Evolutionary conservation across 2,888 invertebrate species (phyloP), one percentile per base, ranked within the genome.

Genomic region (Acronicta leporina): DNA sequence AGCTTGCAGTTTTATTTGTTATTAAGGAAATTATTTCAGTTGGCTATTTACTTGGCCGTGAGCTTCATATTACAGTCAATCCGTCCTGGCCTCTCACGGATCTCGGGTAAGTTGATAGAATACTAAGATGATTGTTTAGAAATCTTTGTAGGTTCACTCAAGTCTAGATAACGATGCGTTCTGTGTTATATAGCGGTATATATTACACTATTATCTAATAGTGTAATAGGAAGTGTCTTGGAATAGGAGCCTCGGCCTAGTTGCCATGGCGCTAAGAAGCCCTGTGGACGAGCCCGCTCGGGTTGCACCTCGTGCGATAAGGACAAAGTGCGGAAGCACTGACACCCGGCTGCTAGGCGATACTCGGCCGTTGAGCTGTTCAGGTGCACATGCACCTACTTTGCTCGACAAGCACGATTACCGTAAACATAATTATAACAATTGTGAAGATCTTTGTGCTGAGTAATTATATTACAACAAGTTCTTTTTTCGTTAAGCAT

Each of bases 201-300:
- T 63, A 60, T 46, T 41, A n/a, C n/a, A n/a, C n/a, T 65, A 53
- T 63, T 63, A 73, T 69, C 45, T 63, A 66, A 53, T 56, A 51
- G 40, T 68, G 66, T 67, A 68, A 79, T 79, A 80, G 73, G 79
- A 82, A 79, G 69, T 77, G 61, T 57, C 42, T 41, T 75, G 83
- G 58, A 84, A 87, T 73, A 46, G 61, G 83, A 88, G 61, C 59
- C 63, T 54, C 40, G 60, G 54, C 54, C 41, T 68, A 51, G 88
- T 90, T 89, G 85, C 87, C 76, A 88, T 87, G 89, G 87, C 87
- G 86, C 83, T 79, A 79, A 66, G 52, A 54, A 55, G 58, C 38
- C 16, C 20, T 44, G 61, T 62, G 57, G 56, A 48, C 45, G 45
- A 43, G 49, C 15, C 57, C 52, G 57, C 50, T 84, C 79, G 27